These are phyloP conservation scores for Muscicapa striata DNA, from an alignment of 2,797 vertebrate species.

Conservation along the genomic window DNA sequence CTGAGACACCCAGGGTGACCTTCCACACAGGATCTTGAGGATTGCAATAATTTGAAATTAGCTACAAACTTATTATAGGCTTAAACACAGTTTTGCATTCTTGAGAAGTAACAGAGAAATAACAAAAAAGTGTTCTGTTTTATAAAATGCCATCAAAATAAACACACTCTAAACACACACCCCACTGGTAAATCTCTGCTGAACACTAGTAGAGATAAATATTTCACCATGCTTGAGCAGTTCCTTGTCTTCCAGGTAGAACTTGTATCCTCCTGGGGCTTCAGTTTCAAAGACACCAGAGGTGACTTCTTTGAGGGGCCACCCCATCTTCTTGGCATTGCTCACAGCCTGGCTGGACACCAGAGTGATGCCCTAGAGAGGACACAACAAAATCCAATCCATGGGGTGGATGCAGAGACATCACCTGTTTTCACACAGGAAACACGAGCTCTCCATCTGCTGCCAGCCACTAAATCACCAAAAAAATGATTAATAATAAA, in stretches of 20 bases:
- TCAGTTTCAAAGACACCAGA: constrained; percentile 83
- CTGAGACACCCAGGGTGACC: constrained; percentile 90
- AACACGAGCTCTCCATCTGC: not conserved
- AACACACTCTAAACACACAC: accelerated
- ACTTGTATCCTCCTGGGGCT: constrained; percentile 93
- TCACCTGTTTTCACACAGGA: not conserved
- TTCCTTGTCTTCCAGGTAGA: constrained; percentile 87
- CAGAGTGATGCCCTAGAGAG: constrained; percentile 86
- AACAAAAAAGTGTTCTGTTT: accelerated
- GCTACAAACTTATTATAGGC: accelerated
- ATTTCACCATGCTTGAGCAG: constrained; percentile 80
- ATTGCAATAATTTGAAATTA: not conserved
- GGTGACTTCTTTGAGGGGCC: constrained; percentile 86
- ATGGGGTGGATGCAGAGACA: not conserved
- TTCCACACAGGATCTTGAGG: constrained; percentile 90
- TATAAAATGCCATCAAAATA: not conserved
- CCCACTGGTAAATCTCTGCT: not conserved
- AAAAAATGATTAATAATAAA: not conserved
- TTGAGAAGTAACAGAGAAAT: not conserved
- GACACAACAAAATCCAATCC: not conserved
- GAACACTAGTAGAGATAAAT: not conserved
- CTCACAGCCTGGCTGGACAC: constrained; percentile 89
- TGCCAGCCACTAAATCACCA: not conserved
- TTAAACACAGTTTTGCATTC: not conserved
- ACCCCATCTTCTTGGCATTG: constrained; percentile 87